Conservation (phyloP, 1,140 invertebrate genomes). For the Antheraea mylitta region DNA sequence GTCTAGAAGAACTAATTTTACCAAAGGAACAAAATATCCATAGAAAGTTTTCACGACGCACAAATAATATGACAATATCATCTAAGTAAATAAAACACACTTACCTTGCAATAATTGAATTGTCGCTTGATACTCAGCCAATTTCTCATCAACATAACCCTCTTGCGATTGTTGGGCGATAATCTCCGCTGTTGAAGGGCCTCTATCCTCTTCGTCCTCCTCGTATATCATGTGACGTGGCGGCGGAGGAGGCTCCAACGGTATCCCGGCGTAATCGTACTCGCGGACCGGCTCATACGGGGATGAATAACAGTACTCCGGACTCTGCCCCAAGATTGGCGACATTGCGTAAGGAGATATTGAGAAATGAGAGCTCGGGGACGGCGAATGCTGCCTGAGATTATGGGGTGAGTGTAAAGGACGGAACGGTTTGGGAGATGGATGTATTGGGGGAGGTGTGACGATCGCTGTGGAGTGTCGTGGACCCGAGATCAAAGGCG, state of each 20-base stretch:
- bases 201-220: constrained; percentile 84
- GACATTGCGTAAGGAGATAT: constrained; percentile 75
- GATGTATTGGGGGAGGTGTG: constrained; percentile 71
- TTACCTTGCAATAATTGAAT: constrained; percentile 94
- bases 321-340: constrained; percentile 80
- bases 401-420: constrained; percentile 76
- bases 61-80: not conserved
- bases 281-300: constrained; percentile 79
- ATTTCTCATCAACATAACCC: constrained; percentile 93
- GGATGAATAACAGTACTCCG: constrained; percentile 83
- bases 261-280: constrained; percentile 83
- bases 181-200: constrained; percentile 92
- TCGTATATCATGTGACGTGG: constrained; percentile 79
- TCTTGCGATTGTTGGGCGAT: constrained; percentile 96
- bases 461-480: constrained; percentile 73
- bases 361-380: constrained; percentile 71
- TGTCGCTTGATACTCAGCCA: constrained; percentile 95
- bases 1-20: too few species aligned
- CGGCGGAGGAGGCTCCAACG: constrained; percentile 84
- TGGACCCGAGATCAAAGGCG: constrained; percentile 81
- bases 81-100: constrained; percentile 33
- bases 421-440: constrained; percentile 73
- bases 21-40: too few species aligned
- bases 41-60: too few species aligned
- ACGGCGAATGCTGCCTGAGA: constrained; percentile 66